phyloP scores from a whole-genome alignment of 2,888 invertebrate genomes.

The Erebia aethiops region DNA sequence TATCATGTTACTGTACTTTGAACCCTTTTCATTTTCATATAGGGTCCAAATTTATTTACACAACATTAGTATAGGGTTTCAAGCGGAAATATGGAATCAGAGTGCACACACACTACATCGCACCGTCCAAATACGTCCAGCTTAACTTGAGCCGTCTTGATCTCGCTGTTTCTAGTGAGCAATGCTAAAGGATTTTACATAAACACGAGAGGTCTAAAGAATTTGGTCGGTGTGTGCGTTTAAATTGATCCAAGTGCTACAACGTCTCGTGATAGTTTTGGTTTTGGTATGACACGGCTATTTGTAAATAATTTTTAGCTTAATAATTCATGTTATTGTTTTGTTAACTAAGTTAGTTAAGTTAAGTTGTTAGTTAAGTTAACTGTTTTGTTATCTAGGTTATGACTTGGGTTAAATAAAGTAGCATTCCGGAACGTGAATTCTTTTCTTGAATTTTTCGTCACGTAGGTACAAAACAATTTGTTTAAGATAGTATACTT shows the following conservation, averaged over 20 bases:
- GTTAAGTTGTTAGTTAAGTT: too few species aligned
- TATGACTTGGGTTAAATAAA: too few species aligned
- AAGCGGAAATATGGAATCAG: constrained; percentile 78
- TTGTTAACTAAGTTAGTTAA: not conserved
- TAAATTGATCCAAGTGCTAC: constrained; percentile 79
- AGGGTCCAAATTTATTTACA: constrained; percentile 53
- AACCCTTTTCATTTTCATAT: constrained; percentile 40
- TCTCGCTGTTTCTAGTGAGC: constrained; percentile 47
- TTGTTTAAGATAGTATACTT: constrained; percentile 1
- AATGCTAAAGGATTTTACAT: constrained; percentile 46
- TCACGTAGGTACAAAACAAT: not conserved
- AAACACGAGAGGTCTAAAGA: constrained; percentile 56
- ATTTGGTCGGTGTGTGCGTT: constrained; percentile 57
- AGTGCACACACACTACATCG: constrained; percentile 63
- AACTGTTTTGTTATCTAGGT: too few species aligned
- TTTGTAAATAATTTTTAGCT: constrained; percentile 35
- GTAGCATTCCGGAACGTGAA: too few species aligned
- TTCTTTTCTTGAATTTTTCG: too few species aligned
- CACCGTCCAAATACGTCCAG: constrained; percentile 61
- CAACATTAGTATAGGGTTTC: constrained; percentile 61
- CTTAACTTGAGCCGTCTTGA: constrained; percentile 54
- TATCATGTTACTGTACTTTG: constrained; percentile 38
- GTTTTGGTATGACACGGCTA: constrained; percentile 59
- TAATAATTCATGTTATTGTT: not conserved
- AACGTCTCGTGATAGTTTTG: constrained; percentile 64